These are phyloP conservation scores for Ochotona curzoniae DNA, from an alignment of 2,113 vertebrate genomes.

Conservation along the genomic window DNA sequence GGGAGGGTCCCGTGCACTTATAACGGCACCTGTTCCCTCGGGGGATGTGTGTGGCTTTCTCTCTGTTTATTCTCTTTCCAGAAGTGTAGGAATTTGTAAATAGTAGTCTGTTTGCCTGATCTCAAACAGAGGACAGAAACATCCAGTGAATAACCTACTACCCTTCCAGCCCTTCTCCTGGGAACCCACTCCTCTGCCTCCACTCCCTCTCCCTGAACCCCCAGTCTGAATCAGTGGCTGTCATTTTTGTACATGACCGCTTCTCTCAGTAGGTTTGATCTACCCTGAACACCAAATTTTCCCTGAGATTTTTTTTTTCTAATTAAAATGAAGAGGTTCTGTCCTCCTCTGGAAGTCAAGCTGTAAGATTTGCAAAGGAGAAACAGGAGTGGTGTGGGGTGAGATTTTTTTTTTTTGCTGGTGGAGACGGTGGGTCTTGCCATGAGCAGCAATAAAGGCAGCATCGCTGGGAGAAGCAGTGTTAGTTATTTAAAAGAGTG, in stretches of 20 bases:
- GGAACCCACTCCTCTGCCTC: neutral
- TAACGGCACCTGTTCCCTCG: neutral
- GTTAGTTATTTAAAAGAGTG: too few species aligned
- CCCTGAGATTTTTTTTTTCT: neutral
- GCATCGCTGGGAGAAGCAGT: neutral
- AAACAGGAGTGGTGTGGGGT: neutral
- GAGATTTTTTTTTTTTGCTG: neutral
- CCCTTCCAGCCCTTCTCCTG: neutral
- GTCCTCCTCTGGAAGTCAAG: neutral
- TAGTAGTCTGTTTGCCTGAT: neutral
- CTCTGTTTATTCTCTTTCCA: neutral
- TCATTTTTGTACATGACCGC: neutral
- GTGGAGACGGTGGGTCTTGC: neutral
- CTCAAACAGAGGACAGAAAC: neutral
- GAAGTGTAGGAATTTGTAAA: neutral
- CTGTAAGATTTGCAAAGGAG: neutral
- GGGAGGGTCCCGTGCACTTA: neutral
- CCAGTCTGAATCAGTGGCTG: too few species aligned
- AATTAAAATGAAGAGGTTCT: constrained; percentile 21
- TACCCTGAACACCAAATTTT: neutral
- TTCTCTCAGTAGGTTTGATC: neutral
- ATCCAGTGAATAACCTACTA: neutral
- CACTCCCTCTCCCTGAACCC: neutral
- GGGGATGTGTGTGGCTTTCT: neutral
- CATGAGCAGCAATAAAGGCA: neutral